A percentile compares a stretch with the other conserved stretches of the same genome.
These are phyloP conservation scores for Corythaixoides concolor DNA, from an alignment of 2,113 vertebrate species.

Conservation along the genomic window DNA sequence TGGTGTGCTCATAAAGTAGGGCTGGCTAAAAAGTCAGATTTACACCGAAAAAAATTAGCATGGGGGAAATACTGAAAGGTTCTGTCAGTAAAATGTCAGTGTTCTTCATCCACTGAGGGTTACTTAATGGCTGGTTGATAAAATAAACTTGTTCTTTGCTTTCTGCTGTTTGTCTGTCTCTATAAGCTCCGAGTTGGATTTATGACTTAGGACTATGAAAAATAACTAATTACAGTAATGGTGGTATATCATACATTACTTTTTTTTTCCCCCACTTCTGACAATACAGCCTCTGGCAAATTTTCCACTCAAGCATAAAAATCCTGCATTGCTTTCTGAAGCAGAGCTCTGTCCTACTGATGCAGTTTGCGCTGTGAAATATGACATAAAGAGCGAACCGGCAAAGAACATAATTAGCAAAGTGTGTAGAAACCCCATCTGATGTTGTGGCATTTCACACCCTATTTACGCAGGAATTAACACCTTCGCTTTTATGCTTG, in stretches of 20 bases:
- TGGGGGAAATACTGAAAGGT: background rate
- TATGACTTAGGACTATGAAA: background rate
- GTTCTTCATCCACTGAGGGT: background rate
- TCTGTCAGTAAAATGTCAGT: background rate
- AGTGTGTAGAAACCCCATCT: slow-evolving; percentile 14
- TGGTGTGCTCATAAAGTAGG: background rate
- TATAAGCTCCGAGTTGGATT: background rate
- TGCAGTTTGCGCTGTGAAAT: background rate
- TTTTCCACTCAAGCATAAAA: slow-evolving; percentile 26
- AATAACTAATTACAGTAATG: background rate
- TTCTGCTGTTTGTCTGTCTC: background rate
- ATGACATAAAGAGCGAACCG: background rate
- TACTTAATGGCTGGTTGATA: background rate
- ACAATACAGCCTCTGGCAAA: slow-evolving; percentile 27
- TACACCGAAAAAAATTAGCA: background rate
- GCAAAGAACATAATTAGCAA: slow-evolving; percentile 10
- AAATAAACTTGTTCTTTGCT: background rate
- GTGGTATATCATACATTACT: background rate
- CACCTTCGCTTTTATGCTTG: background rate
- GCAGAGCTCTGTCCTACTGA: background rate
- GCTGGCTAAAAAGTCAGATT: background rate
- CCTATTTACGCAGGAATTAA: slow-evolving; percentile 15
- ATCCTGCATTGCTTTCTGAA: background rate
- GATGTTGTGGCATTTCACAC: slow-evolving; percentile 39
- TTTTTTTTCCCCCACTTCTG: background rate